Evolutionary conservation across 2,888 invertebrate genomes (phyloP).

Genomic region (Sinhomidia bicolor): DNA sequence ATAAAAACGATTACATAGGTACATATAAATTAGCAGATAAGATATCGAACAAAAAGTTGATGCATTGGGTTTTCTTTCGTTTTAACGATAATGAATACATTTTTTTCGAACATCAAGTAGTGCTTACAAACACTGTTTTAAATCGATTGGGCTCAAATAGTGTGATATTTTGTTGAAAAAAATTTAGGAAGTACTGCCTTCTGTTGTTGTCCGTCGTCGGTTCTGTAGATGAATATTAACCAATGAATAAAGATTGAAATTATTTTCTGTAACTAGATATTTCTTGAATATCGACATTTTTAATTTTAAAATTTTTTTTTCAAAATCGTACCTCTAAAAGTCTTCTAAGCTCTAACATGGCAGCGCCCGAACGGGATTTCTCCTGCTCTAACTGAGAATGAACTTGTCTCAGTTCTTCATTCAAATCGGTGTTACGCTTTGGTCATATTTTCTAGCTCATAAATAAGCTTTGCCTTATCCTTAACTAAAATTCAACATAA

Average conservation of each 20-base stretch:
- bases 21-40: background rate
- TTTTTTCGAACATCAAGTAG: background rate
- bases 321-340: conserved; percentile 74
- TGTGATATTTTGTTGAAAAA: background rate
- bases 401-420: conserved; percentile 86
- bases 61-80: conserved; percentile 33
- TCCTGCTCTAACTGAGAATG: conserved; percentile 90
- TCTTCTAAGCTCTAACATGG: conserved; percentile 74
- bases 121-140: conserved; percentile 10
- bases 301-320: background rate
- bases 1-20: too few species aligned
- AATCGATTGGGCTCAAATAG: background rate
- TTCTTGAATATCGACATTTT: too few species aligned
- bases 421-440: conserved; percentile 88
- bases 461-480: conserved; percentile 86
- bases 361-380: conserved; percentile 84
- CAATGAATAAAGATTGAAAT: background rate
- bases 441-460: conserved; percentile 88
- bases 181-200: conserved; percentile 34
- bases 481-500: conserved; percentile 32
- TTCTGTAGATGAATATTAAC: conserved; percentile 62
- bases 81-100: conserved; percentile 25
- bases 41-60: conserved; percentile 7
- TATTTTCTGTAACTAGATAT: too few species aligned
- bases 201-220: conserved; percentile 73